Evolutionary conservation across 2,888 invertebrate genomes (phyloP), one percentile per base, ranked within the genome.

Genomic region (Xestia rhomboidea): DNA sequence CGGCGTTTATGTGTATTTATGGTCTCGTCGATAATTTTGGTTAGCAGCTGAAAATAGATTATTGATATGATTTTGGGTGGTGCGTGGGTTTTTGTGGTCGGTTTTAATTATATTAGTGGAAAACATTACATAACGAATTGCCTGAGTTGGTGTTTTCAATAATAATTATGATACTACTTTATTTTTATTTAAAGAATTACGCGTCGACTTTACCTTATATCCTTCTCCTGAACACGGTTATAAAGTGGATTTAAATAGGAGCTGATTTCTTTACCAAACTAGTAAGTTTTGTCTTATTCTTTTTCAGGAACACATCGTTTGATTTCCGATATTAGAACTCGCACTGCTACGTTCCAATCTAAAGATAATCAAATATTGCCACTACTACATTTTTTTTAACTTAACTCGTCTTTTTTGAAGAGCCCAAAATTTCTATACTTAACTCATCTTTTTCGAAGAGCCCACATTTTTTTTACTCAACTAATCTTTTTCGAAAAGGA

Each of bases 1-100:
- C 80, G 80, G 73, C 64, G 88, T 77, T 89, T 75, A 49, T 57
- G 85, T 67, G 67, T 69, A 79, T 85, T 83, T 83, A 69, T 81
- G 60, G 72, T 73, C 63, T 34, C 27, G 24, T 76, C 49, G 44
- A 73, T 87, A 72, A 87, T 87, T 73, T 62, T 68, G 21, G 72
- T 64, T 67, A 64, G 67, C 21, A 44, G 24, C 71, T 68, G 30
- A 51, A 57, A 62, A 74, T 74, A 34, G 68, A 72, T 71, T 71
- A 68, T 60, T 68, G 24, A 57, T 68, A 71, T 38, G 1, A 60
- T 71, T 63, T 68, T 54, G 24, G 27, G 46, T 70, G 11, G 27
- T 60, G 44, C 38, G 60, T 27, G 1, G 30, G 30, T 8, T 70
- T 74, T 27, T 27, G 41, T 54, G n/a, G 57, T 63, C 21, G 11